Percentiles rank a stretch among this genome's conserved stretches.
Conservation (phyloP, 2,113 vertebrate species). For the Tinamus guttatus region DNA sequence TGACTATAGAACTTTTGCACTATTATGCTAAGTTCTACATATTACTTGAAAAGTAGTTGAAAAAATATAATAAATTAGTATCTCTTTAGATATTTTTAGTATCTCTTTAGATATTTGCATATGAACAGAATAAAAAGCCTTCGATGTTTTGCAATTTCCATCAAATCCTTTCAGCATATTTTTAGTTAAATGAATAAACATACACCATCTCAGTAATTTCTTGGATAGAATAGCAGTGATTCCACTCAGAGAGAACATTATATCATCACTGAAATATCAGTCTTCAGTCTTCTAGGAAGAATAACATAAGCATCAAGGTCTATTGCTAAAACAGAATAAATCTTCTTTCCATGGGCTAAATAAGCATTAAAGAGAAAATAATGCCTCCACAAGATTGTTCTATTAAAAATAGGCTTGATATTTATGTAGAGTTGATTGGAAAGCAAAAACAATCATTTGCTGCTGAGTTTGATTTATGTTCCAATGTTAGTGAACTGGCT, state of each 20-base stretch:
- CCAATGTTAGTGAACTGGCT: background rate
- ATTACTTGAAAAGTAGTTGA: background rate
- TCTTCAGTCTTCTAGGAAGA: constrained; percentile 27
- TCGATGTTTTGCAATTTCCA: background rate
- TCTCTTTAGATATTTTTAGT: background rate
- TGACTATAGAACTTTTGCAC: background rate
- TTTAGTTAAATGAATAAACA: constrained; percentile 27
- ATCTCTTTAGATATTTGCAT: background rate
- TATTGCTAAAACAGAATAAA: constrained; percentile 33
- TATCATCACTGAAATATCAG: constrained; percentile 3
- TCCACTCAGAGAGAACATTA: background rate
- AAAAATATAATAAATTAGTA: background rate
- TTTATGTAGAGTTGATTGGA: constrained; percentile 55
- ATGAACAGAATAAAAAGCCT: background rate
- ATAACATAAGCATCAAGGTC: constrained; percentile 16
- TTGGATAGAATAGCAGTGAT: background rate
- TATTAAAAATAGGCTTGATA: background rate
- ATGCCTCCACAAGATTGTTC: background rate
- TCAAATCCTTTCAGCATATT: background rate
- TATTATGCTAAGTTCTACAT: background rate
- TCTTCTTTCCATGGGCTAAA: constrained; percentile 14
- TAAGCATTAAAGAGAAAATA: constrained; percentile 52
- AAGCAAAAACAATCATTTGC: constrained; percentile 45
- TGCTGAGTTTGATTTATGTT: constrained; percentile 26
- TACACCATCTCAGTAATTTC: background rate